Evolutionary conservation across 2,888 invertebrate genomes (phyloP), one percentile per base, ranked within the genome.

Genomic region (Alviniconcha strummeri): DNA sequence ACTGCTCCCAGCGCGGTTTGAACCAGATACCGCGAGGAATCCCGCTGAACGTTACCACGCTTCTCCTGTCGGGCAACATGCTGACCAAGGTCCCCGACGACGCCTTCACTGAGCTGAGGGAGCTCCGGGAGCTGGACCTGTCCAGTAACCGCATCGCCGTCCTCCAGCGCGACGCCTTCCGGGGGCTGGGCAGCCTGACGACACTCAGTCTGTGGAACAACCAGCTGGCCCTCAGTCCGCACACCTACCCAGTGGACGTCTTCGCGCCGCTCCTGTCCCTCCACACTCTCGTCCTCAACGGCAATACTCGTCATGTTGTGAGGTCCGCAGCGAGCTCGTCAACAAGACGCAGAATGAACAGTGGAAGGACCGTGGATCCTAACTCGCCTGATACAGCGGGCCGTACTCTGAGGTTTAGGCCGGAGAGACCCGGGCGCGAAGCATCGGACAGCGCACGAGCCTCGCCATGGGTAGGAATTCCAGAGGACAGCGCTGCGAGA

Each of bases 61-160:
- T 80, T 2, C 67, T 69, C 2, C 69, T 80, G 80, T 15, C 80
- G 11, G 6, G 8, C n/a, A 80, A 80, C 55, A 8, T 11, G 0
- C 67, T 80, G 69, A 80, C 54, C 55, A n/a, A 15, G 4, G 55
- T 80, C 11, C 69, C 69, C 13, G 19, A 69, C 13, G 19, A 55
- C 55, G n/a, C 55, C 9, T 80, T 80, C 69, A 36, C 4, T 6
- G n/a, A 17, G 9, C 55, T 80, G n/a, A 0, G 5, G 9, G 54
- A 69, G 8, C 80, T 80, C 11, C 52, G 55, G 17, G 55, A 80
- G 11, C 80, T 80, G 55, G 69, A 80, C 69, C 80, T 80, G 69
- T 80, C 80, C 55, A 5, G 19, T 5, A 80, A 80, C 69, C 11
- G 5, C 6, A 80, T 80, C 69, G n/a, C 8, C n/a, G 54, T n/a